A percentile compares a stretch with the other conserved stretches of the same genome.
These are phyloP conservation scores for Limnodromus scolopaceus DNA, from an alignment of 2,797 vertebrate genomes.

Conservation along the genomic window DNA sequence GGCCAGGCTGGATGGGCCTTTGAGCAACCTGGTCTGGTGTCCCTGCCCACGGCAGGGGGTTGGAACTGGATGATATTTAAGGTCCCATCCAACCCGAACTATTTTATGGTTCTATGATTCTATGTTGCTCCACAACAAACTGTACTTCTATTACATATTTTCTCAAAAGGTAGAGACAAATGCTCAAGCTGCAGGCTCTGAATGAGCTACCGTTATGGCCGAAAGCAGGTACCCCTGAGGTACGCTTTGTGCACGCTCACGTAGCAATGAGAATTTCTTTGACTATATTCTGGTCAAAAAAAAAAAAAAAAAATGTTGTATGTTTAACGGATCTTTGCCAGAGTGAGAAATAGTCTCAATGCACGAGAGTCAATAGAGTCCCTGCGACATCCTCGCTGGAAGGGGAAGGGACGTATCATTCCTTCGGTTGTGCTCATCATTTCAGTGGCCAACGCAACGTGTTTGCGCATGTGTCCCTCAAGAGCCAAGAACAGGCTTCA, in stretches of 20 bases:
- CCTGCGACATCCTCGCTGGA: neutral
- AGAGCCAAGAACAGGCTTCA: neutral
- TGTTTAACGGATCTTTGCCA: neutral
- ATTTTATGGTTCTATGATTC: no score
- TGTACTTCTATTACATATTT: neutral
- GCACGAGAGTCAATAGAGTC: neutral
- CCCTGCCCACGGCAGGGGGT: no score
- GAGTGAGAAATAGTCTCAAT: neutral
- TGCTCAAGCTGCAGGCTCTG: neutral
- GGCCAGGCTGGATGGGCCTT: no score
- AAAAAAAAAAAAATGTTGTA: no score
- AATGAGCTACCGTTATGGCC: neutral
- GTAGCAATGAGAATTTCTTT: neutral
- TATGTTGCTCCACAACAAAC: neutral
- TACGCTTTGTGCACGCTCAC: neutral
- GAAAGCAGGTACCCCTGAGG: neutral
- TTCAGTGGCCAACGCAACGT: neutral
- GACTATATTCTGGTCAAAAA: neutral
- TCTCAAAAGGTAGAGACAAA: neutral
- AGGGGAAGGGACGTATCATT: neutral
- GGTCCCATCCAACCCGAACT: no score
- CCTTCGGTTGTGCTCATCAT: neutral
- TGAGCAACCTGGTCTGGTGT: no score
- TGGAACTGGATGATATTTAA: no score
- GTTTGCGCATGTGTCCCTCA: neutral